Evolutionary conservation across 1,140 invertebrate species (phyloP).

Genomic region (Aethina tumida): DNA sequence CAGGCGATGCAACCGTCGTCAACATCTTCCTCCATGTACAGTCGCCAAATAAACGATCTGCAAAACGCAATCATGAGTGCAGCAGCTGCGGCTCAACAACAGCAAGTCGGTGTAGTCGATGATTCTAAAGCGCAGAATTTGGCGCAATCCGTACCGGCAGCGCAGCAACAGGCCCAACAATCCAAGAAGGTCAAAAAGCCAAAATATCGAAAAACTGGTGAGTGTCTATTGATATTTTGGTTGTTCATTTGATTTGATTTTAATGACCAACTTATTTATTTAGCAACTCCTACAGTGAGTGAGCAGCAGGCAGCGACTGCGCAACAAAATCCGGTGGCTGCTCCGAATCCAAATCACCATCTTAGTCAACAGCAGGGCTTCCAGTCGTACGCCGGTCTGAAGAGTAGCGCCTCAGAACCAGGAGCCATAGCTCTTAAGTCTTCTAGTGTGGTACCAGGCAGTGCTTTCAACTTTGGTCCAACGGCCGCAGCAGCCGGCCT

Average conservation of each 20-base stretch:
- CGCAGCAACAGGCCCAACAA: too few relatives aligned
- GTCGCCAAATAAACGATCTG: conserved; percentile 8
- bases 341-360: conserved; percentile 7
- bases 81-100: conserved; percentile 6
- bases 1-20: conserved; percentile 11
- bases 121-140: conserved; percentile 4
- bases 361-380: conserved; percentile 34
- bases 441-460: conserved; percentile 51
- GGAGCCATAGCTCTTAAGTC: conserved; percentile 46
- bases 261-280: too few relatives aligned
- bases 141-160: too few relatives aligned
- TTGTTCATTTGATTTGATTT: too few relatives aligned
- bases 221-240: too few relatives aligned
- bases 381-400: conserved; percentile 43
- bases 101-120: conserved; percentile 2
- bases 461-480: conserved; percentile 59
- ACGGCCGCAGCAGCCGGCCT: conserved; percentile 39
- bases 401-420: conserved; percentile 40
- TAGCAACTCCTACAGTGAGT: too few relatives aligned
- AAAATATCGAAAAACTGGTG: conserved; percentile 17
- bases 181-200: conserved; percentile 20
- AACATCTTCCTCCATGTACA: too few relatives aligned
- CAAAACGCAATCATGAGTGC: conserved; percentile 7
- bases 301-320: too few relatives aligned
- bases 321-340: conserved; percentile 4